phyloP scores from a whole-genome alignment of 2,888 invertebrate genomes.

The Phortica magna region DNA sequence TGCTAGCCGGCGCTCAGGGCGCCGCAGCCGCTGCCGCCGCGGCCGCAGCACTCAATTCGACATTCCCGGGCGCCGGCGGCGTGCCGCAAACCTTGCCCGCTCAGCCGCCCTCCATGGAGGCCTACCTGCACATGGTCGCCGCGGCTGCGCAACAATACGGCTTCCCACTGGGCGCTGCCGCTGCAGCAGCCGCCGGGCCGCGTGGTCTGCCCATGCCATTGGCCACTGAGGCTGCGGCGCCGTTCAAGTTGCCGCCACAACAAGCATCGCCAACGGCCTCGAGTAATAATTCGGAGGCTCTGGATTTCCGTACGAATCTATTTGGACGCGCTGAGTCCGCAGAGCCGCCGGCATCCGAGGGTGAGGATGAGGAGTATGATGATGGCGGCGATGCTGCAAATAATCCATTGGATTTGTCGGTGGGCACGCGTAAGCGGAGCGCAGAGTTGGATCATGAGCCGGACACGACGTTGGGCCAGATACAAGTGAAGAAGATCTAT shows the following conservation, averaged over 20 bases:
- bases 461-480: slow-evolving; percentile 76
- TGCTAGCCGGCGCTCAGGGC: not conserved
- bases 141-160: slow-evolving; percentile 87
- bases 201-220: slow-evolving; percentile 78
- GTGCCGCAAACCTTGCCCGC: slow-evolving; percentile 80
- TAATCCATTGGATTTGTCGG: slow-evolving; percentile 89
- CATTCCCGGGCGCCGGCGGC: slow-evolving; percentile 66
- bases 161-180: slow-evolving; percentile 81
- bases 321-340: slow-evolving; percentile 80
- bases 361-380: slow-evolving; percentile 82
- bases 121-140: slow-evolving; percentile 86
- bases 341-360: slow-evolving; percentile 78
- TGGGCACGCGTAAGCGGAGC: slow-evolving; percentile 86
- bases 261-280: slow-evolving; percentile 78
- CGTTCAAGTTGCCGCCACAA: slow-evolving; percentile 75
- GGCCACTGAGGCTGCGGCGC: slow-evolving; percentile 83
- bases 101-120: slow-evolving; percentile 89
- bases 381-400: slow-evolving; percentile 77
- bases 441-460: slow-evolving; percentile 79
- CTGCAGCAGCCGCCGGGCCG: slow-evolving; percentile 64
- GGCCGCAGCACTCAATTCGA: slow-evolving; percentile 60
- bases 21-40: slow-evolving; percentile 39
- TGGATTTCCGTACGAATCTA: slow-evolving; percentile 89
- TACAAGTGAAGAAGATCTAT: slow-evolving; percentile 74
- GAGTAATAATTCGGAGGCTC: slow-evolving; percentile 82